A percentile compares a stretch with the other conserved stretches of the same genome.
phyloP scores from a whole-genome alignment of 2,113 vertebrate species.

The Mobula hypostoma region DNA sequence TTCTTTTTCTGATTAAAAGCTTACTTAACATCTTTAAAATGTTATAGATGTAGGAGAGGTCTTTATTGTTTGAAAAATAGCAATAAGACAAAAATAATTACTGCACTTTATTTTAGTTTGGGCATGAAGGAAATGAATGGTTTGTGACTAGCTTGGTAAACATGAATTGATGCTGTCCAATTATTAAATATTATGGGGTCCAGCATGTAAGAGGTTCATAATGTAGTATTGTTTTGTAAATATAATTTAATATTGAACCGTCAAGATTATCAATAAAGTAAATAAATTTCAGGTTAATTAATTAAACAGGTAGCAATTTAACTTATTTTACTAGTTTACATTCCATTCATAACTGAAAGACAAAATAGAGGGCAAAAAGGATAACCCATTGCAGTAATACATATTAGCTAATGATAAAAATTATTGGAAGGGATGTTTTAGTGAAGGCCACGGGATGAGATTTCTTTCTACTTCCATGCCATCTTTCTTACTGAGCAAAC shows the following conservation, averaged over 20 bases:
- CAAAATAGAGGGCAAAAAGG: not conserved
- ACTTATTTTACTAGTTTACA: not conserved
- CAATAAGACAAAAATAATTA: not conserved
- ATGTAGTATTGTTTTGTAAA: no score
- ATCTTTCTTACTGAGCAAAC: not conserved
- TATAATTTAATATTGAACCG: not conserved
- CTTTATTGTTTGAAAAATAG: not conserved
- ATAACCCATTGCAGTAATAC: not conserved
- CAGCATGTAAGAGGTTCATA: not conserved
- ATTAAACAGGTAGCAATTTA: not conserved
- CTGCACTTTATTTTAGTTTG: not conserved
- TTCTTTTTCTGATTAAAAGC: not conserved
- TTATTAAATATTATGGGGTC: not conserved
- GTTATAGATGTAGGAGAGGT: not conserved
- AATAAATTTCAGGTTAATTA: not conserved
- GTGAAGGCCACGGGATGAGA: not conserved
- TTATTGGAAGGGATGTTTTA: not conserved
- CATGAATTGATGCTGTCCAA: not conserved
- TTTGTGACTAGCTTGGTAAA: not conserved
- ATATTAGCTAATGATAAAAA: not conserved
- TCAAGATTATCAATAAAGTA: not conserved
- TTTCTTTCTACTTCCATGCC: not conserved
- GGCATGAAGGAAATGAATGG: no score
- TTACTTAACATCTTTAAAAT: not conserved
- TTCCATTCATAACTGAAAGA: not conserved